Evolutionary conservation across 2,113 vertebrate species (phyloP).

Genomic region (Cryptotis parvus): DNA sequence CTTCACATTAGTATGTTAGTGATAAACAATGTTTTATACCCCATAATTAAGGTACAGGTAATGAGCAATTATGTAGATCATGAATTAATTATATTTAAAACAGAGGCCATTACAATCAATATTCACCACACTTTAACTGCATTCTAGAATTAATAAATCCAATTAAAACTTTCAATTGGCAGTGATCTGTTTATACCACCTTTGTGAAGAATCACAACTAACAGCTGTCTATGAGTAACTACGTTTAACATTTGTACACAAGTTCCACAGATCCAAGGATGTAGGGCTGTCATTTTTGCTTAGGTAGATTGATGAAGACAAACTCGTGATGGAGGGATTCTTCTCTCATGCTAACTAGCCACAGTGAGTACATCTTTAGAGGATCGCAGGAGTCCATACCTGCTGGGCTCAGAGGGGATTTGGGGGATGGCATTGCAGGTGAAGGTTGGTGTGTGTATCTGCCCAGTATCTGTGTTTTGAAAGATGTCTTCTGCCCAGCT

Average conservation of each 20-base stretch:
- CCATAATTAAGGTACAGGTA: constrained; percentile 88
- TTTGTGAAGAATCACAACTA: constrained; percentile 62
- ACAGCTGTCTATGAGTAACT: constrained; percentile 63
- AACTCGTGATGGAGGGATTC: not conserved
- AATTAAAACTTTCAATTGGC: constrained; percentile 81
- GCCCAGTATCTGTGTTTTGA: too few relatives aligned
- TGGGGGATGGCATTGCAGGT: too few relatives aligned
- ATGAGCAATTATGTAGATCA: constrained; percentile 85
- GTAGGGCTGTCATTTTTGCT: not conserved
- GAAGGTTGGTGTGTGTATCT: fast-evolving
- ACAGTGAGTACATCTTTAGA: too few relatives aligned
- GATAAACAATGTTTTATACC: constrained; percentile 87
- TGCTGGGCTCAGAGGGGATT: not conserved
- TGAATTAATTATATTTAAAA: constrained; percentile 88
- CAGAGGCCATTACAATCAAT: constrained; percentile 84
- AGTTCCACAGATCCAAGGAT: not conserved
- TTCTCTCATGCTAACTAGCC: not conserved
- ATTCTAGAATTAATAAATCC: constrained; percentile 82
- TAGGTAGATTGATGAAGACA: not conserved
- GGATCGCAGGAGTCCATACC: fast-evolving
- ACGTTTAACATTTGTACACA: not conserved
- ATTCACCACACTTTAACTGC: constrained; percentile 77
- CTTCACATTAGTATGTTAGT: constrained; percentile 80
- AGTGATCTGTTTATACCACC: constrained; percentile 69
- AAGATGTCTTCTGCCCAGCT: not conserved